Conservation (phyloP, 2,888 invertebrate genomes). For the Cheilosia scutellata region DNA sequence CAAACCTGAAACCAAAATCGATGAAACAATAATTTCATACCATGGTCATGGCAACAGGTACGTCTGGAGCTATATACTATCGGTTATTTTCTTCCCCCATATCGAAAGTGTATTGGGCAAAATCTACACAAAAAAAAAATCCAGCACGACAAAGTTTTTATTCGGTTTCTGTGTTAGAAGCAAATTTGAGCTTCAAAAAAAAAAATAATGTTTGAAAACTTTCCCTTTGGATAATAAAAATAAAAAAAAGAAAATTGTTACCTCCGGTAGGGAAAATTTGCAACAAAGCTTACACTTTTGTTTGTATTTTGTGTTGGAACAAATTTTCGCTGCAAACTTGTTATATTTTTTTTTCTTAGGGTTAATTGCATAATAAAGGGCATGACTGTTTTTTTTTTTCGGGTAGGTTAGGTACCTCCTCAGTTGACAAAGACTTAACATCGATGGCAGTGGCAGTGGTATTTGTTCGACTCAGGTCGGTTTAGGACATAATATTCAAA, state of each 20-base stretch:
- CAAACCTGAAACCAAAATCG: conserved; percentile 43
- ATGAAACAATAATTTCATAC: conserved; percentile 20
- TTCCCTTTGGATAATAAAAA: conserved; percentile 22
- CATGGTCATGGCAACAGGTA: conserved; percentile 41
- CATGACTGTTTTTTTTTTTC: not conserved
- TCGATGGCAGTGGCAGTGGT: not conserved
- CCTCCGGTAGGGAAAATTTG: conserved; percentile 13
- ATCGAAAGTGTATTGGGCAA: not conserved
- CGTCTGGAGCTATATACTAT: not conserved
- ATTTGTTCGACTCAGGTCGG: not conserved
- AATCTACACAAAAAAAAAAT: conserved; percentile 34
- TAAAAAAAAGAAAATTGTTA: not conserved
- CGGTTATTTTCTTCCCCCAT: not conserved
- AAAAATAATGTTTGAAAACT: conserved; percentile 29
- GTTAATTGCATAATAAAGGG: conserved; percentile 36
- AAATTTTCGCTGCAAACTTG: conserved; percentile 40
- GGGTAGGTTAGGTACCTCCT: not conserved
- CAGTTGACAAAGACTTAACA: not conserved
- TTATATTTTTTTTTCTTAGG: not conserved
- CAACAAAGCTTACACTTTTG: conserved; percentile 33
- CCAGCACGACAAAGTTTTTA: conserved; percentile 43
- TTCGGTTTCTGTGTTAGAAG: conserved; percentile 17
- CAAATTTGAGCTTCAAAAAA: conserved; percentile 14
- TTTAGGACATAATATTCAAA: not conserved
- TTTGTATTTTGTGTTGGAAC: conserved; percentile 9